Base-by-base conservation (phyloP, 2,797 vertebrate genomes). In the Okamejei kenojei region DNA sequence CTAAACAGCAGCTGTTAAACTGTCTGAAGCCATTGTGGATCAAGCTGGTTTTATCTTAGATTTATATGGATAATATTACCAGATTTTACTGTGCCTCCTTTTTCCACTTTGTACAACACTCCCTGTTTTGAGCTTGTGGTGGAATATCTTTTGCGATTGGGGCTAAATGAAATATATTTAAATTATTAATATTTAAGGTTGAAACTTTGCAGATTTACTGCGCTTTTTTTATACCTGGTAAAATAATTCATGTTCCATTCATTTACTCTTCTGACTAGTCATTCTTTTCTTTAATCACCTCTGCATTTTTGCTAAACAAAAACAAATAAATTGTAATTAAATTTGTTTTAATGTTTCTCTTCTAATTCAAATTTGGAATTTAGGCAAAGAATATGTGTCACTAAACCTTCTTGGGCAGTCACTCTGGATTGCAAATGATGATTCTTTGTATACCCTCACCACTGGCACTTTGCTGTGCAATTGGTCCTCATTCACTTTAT, bases 1-100 rank as follows among this genome's bases (percentile, higher is more conserved):
- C 81, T 58, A 58, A 84, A 58, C 81, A 61, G 58, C 81, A 84
- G 54, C 81, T 84, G 81, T 58, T 84, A 58, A 61, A 61, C 81
- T 84, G 23, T 61, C 81, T 10, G 29, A 84, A 61, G 23, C 26
- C 81, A 29, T 84, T 29, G 54, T 61, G 81, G 23, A 29, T 58
- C 11, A 58, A 84, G 15, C 81, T 21, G 54, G 26, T 84, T 61
- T 26, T 29, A 84, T 84, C 61, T 35, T 84, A 0, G 26, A 61
- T 84, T 84, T 84, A 84, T 63, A 84, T 61, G 5, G 6, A 1
- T n/a, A 2, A 61, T 61, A 29, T 61, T 84, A 63, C 10, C 45
- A 54, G 29, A 17, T 61, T 63, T n/a, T 63, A 84, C 61, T 84
- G 21, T 29, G 29, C 7, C 10, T 84, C 81, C 61, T 84, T 84